Conservation (phyloP, 2,113 vertebrate species). For the Mobula hypostoma region DNA sequence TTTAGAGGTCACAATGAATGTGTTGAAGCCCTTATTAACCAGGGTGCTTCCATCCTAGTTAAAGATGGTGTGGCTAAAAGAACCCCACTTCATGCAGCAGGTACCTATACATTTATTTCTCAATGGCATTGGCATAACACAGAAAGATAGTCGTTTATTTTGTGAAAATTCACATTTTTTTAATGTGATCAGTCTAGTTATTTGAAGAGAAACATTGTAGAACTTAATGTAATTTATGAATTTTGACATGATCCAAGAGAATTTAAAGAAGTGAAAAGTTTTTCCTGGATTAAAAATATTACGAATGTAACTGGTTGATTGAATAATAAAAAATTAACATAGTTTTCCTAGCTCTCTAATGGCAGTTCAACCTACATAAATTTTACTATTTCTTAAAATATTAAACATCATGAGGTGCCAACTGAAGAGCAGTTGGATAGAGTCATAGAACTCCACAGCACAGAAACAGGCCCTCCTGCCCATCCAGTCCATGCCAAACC, state of each 20-base stretch:
- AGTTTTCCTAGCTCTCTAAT: neutral
- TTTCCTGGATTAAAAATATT: neutral
- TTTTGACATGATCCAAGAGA: neutral
- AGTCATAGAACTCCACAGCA: too few species aligned
- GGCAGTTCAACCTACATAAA: neutral
- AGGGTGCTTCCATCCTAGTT: constrained; percentile 77
- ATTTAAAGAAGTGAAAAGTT: neutral
- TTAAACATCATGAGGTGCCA: neutral
- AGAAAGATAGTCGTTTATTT: neutral
- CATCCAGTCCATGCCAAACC: too few species aligned
- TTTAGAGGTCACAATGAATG: constrained; percentile 82
- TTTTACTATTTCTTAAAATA: neutral
- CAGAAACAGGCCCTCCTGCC: too few species aligned
- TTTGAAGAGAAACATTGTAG: neutral
- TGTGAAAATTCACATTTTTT: neutral
- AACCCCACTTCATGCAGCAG: constrained; percentile 81
- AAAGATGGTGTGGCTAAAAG: constrained; percentile 72
- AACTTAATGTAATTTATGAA: neutral
- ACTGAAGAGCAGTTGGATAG: neutral
- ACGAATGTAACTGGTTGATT: neutral
- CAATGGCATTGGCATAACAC: neutral
- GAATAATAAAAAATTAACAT: neutral
- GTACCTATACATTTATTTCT: constrained; percentile 47
- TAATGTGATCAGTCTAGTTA: neutral
- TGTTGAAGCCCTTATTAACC: constrained; percentile 80